Conservation (phyloP, 2,888 invertebrate species). For the Pyrochroa serraticornis region DNA sequence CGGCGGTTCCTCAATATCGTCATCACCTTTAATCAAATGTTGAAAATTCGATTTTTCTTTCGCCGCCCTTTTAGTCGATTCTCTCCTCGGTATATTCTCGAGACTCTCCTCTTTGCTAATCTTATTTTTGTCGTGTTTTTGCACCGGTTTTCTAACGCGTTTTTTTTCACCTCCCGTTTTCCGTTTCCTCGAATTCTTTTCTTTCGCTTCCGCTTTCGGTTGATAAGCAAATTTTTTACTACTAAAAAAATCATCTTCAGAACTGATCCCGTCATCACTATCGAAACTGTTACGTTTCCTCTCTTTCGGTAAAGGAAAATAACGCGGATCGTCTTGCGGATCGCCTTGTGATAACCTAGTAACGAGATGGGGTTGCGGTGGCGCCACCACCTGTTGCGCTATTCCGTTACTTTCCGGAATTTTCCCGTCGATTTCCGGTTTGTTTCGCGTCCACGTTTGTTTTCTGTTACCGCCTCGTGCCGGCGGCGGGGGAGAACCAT, state of each 20-base stretch:
- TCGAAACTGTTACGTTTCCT: slow-evolving; percentile 71
- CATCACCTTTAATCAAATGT: slow-evolving; percentile 61
- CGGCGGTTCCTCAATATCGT: slow-evolving; percentile 64
- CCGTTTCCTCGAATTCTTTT: slow-evolving; percentile 43
- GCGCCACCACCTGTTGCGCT: slow-evolving; percentile 51
- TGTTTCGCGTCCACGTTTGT: slow-evolving; percentile 68
- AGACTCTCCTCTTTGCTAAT: slow-evolving; percentile 62
- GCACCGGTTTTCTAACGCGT: slow-evolving; percentile 39
- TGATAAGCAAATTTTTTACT: slow-evolving; percentile 54
- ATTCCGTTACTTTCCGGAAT: slow-evolving; percentile 57
- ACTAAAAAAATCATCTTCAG: slow-evolving; percentile 61
- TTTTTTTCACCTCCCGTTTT: slow-evolving; percentile 27
- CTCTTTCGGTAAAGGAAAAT: slow-evolving; percentile 75
- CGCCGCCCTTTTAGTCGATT: slow-evolving; percentile 69
- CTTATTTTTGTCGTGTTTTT: slow-evolving; percentile 34
- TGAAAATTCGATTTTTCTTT: slow-evolving; percentile 67
- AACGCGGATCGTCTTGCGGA: slow-evolving; percentile 71
- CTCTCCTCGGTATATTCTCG: slow-evolving; percentile 63
- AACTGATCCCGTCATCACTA: slow-evolving; percentile 69
- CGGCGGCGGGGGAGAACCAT: slow-evolving; percentile 79
- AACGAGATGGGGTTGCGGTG: slow-evolving; percentile 56
- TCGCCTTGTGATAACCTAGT: slow-evolving; percentile 57
- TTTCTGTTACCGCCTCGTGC: slow-evolving; percentile 67
- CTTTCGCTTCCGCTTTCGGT: slow-evolving; percentile 32
- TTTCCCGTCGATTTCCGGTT: slow-evolving; percentile 26